Percentiles rank a stretch among this genome's conserved stretches.
phyloP scores from a whole-genome alignment of 2,113 vertebrate genomes.

The Oxyura jamaicensis region DNA sequence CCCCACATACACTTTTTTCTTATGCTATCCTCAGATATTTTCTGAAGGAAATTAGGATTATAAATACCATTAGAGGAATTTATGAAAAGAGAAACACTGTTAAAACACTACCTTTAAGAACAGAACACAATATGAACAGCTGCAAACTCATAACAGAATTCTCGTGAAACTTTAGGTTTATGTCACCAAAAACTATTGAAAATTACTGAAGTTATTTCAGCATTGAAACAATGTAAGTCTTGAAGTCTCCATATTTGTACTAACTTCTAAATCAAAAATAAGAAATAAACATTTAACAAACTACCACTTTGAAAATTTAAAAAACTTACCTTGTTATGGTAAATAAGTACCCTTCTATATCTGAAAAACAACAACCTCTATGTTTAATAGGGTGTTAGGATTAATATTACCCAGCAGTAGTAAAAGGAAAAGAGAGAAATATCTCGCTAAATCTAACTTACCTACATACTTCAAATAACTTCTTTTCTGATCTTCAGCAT shows the following conservation, averaged over 20 bases:
- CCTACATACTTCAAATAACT: not conserved
- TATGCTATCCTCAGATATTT: not conserved
- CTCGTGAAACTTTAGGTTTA: not conserved
- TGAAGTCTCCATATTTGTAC: not conserved
- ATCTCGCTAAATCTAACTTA: not conserved
- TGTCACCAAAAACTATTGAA: not conserved
- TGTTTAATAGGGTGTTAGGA: not conserved
- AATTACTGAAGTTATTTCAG: not conserved
- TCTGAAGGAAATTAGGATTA: not conserved
- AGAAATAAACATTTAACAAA: not conserved
- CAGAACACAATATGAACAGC: not conserved
- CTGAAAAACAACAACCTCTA: not conserved
- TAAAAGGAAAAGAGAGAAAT: not conserved
- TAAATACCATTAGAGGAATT: not conserved
- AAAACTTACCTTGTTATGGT: slow-evolving; percentile 15
- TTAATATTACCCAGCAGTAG: not conserved
- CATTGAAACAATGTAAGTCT: not conserved
- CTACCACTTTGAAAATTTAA: not conserved
- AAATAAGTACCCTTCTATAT: not conserved
- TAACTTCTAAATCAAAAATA: not conserved
- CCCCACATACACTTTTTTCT: not conserved
- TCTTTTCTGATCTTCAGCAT: not conserved
- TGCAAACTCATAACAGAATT: not conserved
- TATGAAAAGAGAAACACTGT: not conserved
- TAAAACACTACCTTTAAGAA: not conserved